Percentiles rank a stretch among this genome's conserved stretches.
These are phyloP conservation scores for Spheniscus mendiculus DNA, from an alignment of 2,113 vertebrate species.

Conservation along the genomic window DNA sequence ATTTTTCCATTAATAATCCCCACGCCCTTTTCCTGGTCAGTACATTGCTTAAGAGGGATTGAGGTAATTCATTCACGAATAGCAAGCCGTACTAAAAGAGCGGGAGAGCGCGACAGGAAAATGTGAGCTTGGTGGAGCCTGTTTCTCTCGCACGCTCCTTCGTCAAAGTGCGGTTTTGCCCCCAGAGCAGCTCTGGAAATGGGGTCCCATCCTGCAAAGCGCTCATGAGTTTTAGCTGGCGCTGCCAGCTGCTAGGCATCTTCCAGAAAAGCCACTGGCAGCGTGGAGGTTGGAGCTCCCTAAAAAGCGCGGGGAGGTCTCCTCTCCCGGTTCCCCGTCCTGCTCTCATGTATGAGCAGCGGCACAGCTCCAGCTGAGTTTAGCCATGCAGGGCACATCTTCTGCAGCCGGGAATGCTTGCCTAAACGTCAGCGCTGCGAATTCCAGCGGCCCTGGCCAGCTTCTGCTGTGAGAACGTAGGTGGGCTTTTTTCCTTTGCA, in stretches of 20 bases:
- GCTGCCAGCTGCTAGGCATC: background rate
- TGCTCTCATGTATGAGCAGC: rapidly evolving
- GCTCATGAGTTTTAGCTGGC: background rate
- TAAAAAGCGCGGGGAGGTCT: background rate
- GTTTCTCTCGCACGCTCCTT: background rate
- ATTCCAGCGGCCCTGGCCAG: background rate
- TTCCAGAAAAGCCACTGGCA: background rate
- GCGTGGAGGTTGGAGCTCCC: background rate
- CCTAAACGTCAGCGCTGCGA: background rate
- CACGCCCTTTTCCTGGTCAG: conserved; percentile 65
- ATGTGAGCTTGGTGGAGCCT: background rate
- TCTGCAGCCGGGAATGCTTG: background rate
- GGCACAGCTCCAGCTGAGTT: background rate
- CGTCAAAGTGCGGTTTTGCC: background rate
- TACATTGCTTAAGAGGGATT: conserved; percentile 54
- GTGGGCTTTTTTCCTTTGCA: background rate
- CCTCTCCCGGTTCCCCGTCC: rapidly evolving
- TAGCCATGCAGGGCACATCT: background rate
- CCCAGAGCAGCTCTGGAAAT: background rate
- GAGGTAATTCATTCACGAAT: conserved; percentile 73
- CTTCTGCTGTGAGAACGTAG: background rate
- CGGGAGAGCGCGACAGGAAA: background rate
- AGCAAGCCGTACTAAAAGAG: background rate
- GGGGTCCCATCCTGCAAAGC: background rate
- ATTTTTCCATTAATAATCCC: conserved; percentile 71